Evolutionary conservation across 2,113 vertebrate species (phyloP), one percentile per base, ranked within the genome.

Genomic region (Cranoglanis bouderius): DNA sequence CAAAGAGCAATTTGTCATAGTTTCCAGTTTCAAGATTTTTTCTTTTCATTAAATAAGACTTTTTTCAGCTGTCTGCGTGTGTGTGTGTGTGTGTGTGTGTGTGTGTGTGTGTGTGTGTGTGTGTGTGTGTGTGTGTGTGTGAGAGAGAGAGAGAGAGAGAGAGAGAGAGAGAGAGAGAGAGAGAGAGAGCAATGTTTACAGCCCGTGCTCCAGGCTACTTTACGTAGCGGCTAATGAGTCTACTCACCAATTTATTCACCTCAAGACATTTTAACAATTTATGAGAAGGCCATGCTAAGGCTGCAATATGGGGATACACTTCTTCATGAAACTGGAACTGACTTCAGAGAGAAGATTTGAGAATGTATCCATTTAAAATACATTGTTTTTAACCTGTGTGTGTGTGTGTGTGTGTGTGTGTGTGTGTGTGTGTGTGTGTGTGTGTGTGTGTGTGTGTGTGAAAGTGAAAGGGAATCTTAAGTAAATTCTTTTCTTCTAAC

Each of bases 201-300:
- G 81, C 88, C 86, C 38, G 87, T 49, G 92, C 93, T 94, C 90
- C 90, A 87, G 90, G 91, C 91, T 88, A 87, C 89, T 91, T 92
- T 88, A 89, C 92, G 91, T 91, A 91, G 90, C 81, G 89, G 91
- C 90, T 93, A 94, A 95, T 94, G 93, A 94, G 91, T 93, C 92
- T 90, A 70, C 87, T 92, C 89, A 80, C 83, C 91, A 93, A 94
- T 94, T 93, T 92, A 92, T 91, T 89, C 91, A 93, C 91, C 91
- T 91, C 85, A 24, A 92, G 91, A 87, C 85, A 90, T 88, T 88
- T 93, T 87, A 90, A 92, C 90, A 92, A 93, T 92, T 92, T 88
- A 93, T 92, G 88, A 91, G 91, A 92, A 67, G 80, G 88, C 65
- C 67, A 78, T 18, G 10, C 57, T 78, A 55, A 65, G 49, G 29